A percentile compares a stretch with the other conserved stretches of the same genome.
Evolutionary conservation across 37 sponge, comb jelly and placozoan species (phyloP).

Genomic region (Mnemiopsis leidyi): DNA sequence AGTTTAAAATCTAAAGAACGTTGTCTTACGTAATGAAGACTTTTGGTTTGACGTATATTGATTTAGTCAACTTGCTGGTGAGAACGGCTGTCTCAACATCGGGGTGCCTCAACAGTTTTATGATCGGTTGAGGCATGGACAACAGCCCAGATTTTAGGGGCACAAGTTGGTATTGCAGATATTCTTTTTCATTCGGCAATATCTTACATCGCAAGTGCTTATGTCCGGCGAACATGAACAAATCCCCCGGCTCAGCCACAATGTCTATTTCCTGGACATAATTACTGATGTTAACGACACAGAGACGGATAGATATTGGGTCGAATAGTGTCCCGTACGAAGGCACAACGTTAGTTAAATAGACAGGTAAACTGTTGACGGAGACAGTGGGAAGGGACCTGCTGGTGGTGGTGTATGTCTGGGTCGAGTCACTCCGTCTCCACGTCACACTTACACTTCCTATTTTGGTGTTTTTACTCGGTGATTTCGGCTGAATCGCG

Average conservation of each 20-base stretch:
- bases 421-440: background rate
- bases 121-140: slow-evolving; percentile 6
- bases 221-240: slow-evolving; percentile 83
- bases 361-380: slow-evolving; percentile 12
- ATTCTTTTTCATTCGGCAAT: slow-evolving; percentile 34
- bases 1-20: background rate
- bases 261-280: slow-evolving; percentile 87
- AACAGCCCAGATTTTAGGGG: slow-evolving; percentile 37
- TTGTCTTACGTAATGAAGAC: background rate
- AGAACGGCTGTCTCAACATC: background rate
- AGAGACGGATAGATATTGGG: background rate
- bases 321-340: background rate
- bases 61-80: slow-evolving; percentile 26
- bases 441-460: background rate
- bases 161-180: slow-evolving; percentile 39
- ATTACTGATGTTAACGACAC: slow-evolving; percentile 72
- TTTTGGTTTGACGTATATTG: slow-evolving; percentile 25
- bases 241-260: slow-evolving; percentile 72
- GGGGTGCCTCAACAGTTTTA: slow-evolving; percentile 47
- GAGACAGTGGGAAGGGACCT: background rate
- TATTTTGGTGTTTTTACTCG: background rate
- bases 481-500: slow-evolving; percentile 9
- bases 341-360: background rate
- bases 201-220: slow-evolving; percentile 68
- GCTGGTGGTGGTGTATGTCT: background rate